These are phyloP conservation scores for Synanthedon tipuliformis DNA, from an alignment of 2,888 invertebrate species.

Conservation along the genomic window DNA sequence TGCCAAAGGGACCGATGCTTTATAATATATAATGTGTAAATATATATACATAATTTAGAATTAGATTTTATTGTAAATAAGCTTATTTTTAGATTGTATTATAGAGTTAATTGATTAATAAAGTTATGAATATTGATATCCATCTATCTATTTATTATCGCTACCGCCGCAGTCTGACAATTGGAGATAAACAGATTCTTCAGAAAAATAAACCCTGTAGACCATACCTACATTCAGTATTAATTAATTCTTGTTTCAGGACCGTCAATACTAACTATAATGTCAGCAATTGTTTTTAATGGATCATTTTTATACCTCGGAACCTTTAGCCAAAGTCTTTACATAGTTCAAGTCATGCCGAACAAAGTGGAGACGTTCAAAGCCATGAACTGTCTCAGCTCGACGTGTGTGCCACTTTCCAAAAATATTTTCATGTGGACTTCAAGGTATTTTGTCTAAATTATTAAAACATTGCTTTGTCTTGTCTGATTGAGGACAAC, in stretches of 20 bases:
- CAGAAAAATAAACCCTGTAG: no score
- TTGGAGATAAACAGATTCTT: no score
- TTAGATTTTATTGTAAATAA: no score
- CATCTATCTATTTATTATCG: no score
- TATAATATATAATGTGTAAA: no score
- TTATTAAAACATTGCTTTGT: neutral
- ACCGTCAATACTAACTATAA: conserved; percentile 13
- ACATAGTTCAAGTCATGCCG: conserved; percentile 29
- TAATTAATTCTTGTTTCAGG: conserved; percentile 1
- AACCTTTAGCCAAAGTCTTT: conserved; percentile 29
- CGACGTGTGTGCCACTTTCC: conserved; percentile 33
- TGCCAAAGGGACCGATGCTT: no score
- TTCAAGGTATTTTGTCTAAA: conserved; percentile 21
- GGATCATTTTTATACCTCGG: conserved; percentile 36
- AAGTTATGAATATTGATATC: no score
- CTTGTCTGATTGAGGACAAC: neutral
- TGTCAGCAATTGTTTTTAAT: conserved; percentile 18
- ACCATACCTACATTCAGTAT: no score
- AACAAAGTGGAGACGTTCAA: conserved; percentile 33
- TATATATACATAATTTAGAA: no score
- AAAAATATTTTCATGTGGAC: conserved; percentile 39
- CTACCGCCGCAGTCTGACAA: no score
- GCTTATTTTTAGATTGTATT: no score
- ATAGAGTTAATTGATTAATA: no score
- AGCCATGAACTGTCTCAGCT: conserved; percentile 34